A percentile compares a stretch with the other conserved stretches of the same genome.
phyloP scores from a whole-genome alignment of 2,113 vertebrate genomes.

The Acinonyx jubatus region DNA sequence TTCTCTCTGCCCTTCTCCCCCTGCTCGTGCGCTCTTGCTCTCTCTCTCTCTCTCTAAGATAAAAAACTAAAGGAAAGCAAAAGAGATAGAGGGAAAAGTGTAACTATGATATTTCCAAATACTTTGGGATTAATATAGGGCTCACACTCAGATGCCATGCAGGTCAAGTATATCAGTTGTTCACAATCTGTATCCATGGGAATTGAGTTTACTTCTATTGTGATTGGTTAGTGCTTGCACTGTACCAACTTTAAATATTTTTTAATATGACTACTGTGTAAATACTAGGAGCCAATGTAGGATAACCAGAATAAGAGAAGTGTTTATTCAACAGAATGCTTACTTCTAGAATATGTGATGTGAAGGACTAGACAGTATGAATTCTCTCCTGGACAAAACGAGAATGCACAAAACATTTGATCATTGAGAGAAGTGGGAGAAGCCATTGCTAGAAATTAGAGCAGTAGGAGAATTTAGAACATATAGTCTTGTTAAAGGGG shows the following conservation, averaged over 20 bases:
- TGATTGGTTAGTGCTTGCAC: neutral
- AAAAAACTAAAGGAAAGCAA: too few species aligned
- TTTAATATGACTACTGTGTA: neutral
- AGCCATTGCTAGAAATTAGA: neutral
- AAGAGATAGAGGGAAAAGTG: neutral
- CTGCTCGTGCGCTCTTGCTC: too few species aligned
- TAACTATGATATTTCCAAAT: neutral
- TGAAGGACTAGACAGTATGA: neutral
- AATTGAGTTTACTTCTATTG: neutral
- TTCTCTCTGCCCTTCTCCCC: too few species aligned
- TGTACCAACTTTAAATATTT: neutral
- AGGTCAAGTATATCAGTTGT: neutral
- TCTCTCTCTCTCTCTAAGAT: too few species aligned
- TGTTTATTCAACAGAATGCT: neutral
- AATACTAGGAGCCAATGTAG: neutral
- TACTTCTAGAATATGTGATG: neutral
- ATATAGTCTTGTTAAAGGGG: neutral
- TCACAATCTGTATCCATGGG: neutral
- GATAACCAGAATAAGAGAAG: neutral
- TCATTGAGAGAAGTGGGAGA: neutral
- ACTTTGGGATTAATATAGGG: neutral
- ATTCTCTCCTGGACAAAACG: neutral
- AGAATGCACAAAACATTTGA: neutral
- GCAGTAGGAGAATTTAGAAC: neutral
- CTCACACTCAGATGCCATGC: neutral